Conservation (phyloP, 2,113 vertebrate species). For the Neodon shergylaensis region DNA sequence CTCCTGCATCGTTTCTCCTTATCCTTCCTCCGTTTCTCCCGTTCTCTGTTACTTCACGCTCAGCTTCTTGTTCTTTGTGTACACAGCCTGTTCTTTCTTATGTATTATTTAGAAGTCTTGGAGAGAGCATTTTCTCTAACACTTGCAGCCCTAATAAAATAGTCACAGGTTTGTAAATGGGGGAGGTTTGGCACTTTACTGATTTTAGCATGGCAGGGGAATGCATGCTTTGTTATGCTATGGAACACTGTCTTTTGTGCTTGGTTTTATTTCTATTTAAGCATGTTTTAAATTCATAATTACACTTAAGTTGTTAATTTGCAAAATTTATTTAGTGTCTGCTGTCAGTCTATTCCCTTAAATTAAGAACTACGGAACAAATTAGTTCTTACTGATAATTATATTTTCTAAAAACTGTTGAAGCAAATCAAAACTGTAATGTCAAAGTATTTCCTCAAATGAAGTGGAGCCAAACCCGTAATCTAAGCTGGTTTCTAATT, state of each 20-base stretch:
- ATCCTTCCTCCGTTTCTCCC: not conserved
- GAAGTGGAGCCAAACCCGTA: conserved; percentile 62
- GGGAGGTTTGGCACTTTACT: not conserved
- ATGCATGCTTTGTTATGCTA: not conserved
- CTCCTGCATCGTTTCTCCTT: not conserved
- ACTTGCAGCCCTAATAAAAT: not conserved
- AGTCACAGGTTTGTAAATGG: not conserved
- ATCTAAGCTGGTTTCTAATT: conserved; percentile 67
- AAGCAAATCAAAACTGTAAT: conserved; percentile 67
- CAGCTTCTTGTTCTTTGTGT: not conserved
- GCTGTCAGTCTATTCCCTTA: conserved; percentile 65
- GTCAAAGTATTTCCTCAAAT: conserved; percentile 71
- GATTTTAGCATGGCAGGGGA: not conserved
- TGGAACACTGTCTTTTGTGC: not conserved
- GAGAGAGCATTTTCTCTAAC: not conserved
- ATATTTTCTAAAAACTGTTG: conserved; percentile 74
- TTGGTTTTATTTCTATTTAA: conserved; percentile 49
- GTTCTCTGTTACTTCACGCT: not conserved
- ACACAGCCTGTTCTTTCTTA: not conserved
- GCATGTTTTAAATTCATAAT: conserved; percentile 61
- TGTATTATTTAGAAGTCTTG: not conserved
- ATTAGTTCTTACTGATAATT: conserved; percentile 68
- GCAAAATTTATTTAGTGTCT: conserved; percentile 63
- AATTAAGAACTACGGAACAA: conserved; percentile 53
- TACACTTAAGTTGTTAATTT: conserved; percentile 66